phyloP scores from a whole-genome alignment of 2,797 vertebrate species.

The Acestrorhynchus altus region DNA sequence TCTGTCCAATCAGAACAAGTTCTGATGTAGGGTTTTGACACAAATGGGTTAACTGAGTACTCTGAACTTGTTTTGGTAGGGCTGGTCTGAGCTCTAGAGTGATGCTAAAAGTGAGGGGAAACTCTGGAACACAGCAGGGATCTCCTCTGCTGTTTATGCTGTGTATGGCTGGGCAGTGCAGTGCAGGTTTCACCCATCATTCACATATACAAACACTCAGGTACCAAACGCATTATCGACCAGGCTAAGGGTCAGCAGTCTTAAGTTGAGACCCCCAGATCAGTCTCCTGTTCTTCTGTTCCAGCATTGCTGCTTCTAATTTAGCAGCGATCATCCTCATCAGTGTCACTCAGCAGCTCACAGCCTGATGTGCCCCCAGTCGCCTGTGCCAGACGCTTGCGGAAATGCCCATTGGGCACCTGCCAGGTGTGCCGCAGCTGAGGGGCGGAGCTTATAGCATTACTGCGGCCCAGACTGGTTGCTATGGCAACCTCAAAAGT shows the following conservation, averaged over 20 bases:
- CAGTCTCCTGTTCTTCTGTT: background rate
- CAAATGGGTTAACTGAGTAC: background rate
- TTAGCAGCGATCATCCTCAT: slow-evolving; percentile 95
- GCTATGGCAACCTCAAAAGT: slow-evolving; percentile 95
- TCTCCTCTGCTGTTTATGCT: background rate
- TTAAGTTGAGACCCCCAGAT: slow-evolving; percentile 9
- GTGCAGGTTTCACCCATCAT: background rate
- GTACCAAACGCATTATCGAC: background rate
- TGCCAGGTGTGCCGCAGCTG: slow-evolving; percentile 95
- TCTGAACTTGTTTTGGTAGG: slow-evolving; percentile 1
- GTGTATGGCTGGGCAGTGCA: background rate
- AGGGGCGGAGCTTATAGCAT: slow-evolving; percentile 91
- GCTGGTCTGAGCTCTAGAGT: background rate
- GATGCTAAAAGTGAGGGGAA: background rate
- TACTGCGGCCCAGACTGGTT: slow-evolving; percentile 90
- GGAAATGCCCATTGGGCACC: slow-evolving; percentile 96
- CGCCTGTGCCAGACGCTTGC: slow-evolving; percentile 83
- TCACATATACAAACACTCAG: slow-evolving; percentile 12
- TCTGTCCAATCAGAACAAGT: too few species aligned
- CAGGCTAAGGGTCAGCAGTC: background rate
- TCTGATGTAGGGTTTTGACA: background rate
- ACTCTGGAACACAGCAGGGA: background rate
- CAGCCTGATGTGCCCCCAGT: slow-evolving; percentile 77
- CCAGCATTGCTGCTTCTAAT: too few species aligned
- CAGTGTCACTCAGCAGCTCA: slow-evolving; percentile 92